Evolutionary conservation across 2,113 vertebrate species (phyloP), one percentile per base, ranked within the genome.

Genomic region (Anolis sagrei): DNA sequence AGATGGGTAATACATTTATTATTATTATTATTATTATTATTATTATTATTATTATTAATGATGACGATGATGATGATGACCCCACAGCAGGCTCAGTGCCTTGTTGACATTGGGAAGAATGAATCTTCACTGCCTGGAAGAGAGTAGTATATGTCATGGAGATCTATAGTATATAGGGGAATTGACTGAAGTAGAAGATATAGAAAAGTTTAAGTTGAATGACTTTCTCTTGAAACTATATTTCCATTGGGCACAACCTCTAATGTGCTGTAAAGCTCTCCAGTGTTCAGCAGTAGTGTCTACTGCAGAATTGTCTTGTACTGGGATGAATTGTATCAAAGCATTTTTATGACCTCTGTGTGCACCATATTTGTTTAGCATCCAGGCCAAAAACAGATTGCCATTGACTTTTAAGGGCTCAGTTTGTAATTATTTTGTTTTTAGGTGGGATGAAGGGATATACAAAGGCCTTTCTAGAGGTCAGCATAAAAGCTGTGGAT

Each of bases 361-460:
- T 32, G 49, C 29, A 34, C 23, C 32, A 13, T 23, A 10, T 61
- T 13, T 61, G 48, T 36, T 61, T 74, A 39, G 23, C 34, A 21
- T 72, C 16, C 49, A 79, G 25, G 19, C 11, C 36, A 8, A 61
- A 21, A 84, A 72, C 68, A 64, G 21, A n/a, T 13, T 29, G 58
- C 62, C 62, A 29, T 44, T 64, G 62, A 34, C 8, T 8, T 61
- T 86, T 80, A 11, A 72, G 27, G 16, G 14, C 11, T 81, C 58
- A 74, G 74, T 23, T 48, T 74, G 16, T 9, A 66, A 49, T 64
- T 80, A 64, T 74, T 86, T 69, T 44, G 58, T 85, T 70, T 10
- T 58, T 23, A 29, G 58, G 54, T 48, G 9, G 11, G 25, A 34
- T 16, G 29, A 49, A 19, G 19, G 78, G 23, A 11, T 13, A 68